Base-by-base conservation (phyloP, 2,888 invertebrate genomes). In the Spilarctia lutea region DNA sequence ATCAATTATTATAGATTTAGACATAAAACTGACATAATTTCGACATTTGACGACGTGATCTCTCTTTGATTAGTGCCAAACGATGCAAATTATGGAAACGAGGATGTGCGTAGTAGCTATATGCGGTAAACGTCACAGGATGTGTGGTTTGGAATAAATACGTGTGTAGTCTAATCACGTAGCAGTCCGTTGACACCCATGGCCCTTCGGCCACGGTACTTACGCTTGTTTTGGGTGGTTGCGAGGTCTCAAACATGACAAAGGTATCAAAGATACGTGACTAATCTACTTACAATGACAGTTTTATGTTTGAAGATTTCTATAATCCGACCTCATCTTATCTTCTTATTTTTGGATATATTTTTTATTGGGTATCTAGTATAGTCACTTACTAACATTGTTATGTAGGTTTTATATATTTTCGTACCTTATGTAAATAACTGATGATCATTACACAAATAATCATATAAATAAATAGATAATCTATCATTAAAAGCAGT, bases 141-240 rank as follows among this genome's bases (percentile, higher is more conserved):
- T 68, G 27, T 71, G n/a, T 52, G 65, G 69, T 69, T 33, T 42
- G 63, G 42, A 42, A 72, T 27, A 66, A 60, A 72, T 72, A 48
- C 30, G 24, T 65, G 35, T 71, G 42, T 48, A 76, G 48, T 73
- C 67, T 71, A 63, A 71, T 76, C 75, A 76, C 75, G 75, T 76
- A 70, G 67, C 30, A 67, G 60, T 65, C 45, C 69, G 45, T 73
- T 73, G 69, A 73, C 65, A 67, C 45, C 70, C 67, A 70, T 56
- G 56, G 70, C 69, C 72, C 39, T 72, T 70, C 35, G 69, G 73
- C 72, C 72, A 72, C 56, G 24, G 39, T 52, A 68, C 27, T 35
- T 56, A 45, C 56, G 39, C 66, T 70, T 56, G 42, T 65, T 72
- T 60, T 65, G 73, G 73, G 73, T 65, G 75, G 75, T 70, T 63